A percentile compares a stretch with the other conserved stretches of the same genome.
Conservation (phyloP, 1,140 invertebrate species). For the Procambarus virginalis region DNA sequence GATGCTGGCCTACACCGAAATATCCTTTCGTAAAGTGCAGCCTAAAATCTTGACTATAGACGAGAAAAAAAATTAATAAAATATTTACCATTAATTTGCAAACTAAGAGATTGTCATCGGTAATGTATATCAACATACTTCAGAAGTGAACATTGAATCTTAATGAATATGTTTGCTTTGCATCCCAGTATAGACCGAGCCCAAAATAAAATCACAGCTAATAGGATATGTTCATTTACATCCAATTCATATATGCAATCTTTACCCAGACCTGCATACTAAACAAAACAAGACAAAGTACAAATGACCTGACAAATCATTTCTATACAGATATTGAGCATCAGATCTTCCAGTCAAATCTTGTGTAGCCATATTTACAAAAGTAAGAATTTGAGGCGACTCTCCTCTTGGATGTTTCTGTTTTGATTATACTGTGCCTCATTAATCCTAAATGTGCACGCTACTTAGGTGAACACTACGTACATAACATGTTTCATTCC, state of each 20-base stretch:
- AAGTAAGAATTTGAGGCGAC: neutral
- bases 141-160: neutral
- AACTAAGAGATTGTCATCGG: neutral
- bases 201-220: constrained; percentile 5
- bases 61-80: neutral
- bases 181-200: neutral
- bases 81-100: neutral
- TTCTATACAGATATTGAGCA: constrained; percentile 9
- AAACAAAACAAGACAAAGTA: neutral
- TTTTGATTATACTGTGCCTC: neutral
- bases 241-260: neutral
- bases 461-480: neutral
- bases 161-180: neutral
- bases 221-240: neutral
- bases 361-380: neutral
- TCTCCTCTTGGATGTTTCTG: neutral
- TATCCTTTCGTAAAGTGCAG: neutral
- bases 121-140: neutral
- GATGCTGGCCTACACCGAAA: neutral
- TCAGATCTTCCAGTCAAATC: neutral
- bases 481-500: neutral
- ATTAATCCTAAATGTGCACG: neutral
- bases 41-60: neutral
- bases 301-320: neutral
- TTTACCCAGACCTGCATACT: neutral